These are phyloP conservation scores for Sporophila hypoxantha DNA, from an alignment of 2,113 vertebrate species.

Conservation along the genomic window DNA sequence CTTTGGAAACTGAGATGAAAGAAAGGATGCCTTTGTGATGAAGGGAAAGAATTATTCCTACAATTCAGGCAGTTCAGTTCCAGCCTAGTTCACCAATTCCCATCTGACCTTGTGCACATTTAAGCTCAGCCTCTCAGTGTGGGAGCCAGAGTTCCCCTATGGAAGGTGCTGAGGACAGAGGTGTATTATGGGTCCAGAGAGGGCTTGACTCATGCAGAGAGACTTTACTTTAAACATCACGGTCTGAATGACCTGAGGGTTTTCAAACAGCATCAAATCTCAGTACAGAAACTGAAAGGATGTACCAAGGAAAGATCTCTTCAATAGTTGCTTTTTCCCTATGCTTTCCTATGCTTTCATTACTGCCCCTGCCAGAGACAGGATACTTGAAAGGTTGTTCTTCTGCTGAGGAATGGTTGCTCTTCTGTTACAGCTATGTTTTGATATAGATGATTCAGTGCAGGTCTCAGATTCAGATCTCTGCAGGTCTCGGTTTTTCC, in stretches of 20 bases:
- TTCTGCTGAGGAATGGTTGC: constrained; percentile 27
- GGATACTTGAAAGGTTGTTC: constrained; percentile 49
- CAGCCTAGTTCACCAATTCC: neutral
- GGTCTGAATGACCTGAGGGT: neutral
- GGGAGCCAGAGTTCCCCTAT: neutral
- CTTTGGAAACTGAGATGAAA: constrained; percentile 31
- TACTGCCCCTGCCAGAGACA: constrained; percentile 10
- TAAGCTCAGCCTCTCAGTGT: neutral
- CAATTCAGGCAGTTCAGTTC: constrained; percentile 7
- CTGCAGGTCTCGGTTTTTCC: constrained; percentile 32
- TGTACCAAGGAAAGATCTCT: constrained; percentile 17
- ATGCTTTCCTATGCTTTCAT: constrained; percentile 3
- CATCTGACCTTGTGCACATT: neutral
- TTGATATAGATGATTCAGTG: constrained; percentile 38
- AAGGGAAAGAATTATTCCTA: constrained; percentile 8
- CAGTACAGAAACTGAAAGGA: constrained; percentile 18
- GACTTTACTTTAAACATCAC: constrained; percentile 5
- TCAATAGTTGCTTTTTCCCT: constrained; percentile 16
- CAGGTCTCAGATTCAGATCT: constrained; percentile 43
- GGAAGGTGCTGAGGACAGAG: neutral
- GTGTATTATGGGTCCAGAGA: neutral
- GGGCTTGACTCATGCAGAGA: neutral
- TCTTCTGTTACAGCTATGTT: constrained; percentile 37
- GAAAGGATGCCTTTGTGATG: constrained; percentile 19
- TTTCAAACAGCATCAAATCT: constrained; percentile 28